phyloP scores from a whole-genome alignment of 2,113 vertebrate genomes.

The Formicarius rufipectus region DNA sequence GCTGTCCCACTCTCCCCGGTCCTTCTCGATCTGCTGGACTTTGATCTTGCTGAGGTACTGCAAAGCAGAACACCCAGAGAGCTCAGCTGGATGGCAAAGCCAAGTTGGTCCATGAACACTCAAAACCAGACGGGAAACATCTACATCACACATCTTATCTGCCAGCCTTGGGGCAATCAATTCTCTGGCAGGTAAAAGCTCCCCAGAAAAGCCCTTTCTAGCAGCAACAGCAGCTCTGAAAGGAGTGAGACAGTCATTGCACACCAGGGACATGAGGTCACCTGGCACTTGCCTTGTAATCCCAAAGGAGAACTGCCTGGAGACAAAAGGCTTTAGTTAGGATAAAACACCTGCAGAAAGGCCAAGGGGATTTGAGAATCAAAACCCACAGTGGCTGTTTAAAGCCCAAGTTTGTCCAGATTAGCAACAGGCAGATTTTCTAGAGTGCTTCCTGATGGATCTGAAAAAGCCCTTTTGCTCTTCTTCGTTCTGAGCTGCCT shows the following conservation, averaged over 20 bases:
- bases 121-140: neutral
- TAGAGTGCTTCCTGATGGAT: neutral
- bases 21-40: conserved; percentile 93
- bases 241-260: neutral
- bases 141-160: neutral
- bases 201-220: neutral
- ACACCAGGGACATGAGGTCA: neutral
- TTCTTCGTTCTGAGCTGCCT: neutral
- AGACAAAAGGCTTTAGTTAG: neutral
- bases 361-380: neutral
- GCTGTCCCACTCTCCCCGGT: conserved; percentile 90
- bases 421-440: neutral
- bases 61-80: neutral
- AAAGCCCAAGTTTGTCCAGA: neutral
- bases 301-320: neutral
- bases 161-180: fast-evolving
- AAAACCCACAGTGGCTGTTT: neutral
- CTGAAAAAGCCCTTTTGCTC: neutral
- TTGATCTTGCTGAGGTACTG: conserved; percentile 99
- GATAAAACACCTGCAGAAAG: neutral
- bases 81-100: fast-evolving
- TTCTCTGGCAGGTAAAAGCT: neutral
- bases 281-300: neutral
- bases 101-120: neutral
- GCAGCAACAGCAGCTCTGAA: neutral